Evolutionary conservation across 2,113 vertebrate genomes (phyloP).

Genomic region (Nyctereutes procyonoides): DNA sequence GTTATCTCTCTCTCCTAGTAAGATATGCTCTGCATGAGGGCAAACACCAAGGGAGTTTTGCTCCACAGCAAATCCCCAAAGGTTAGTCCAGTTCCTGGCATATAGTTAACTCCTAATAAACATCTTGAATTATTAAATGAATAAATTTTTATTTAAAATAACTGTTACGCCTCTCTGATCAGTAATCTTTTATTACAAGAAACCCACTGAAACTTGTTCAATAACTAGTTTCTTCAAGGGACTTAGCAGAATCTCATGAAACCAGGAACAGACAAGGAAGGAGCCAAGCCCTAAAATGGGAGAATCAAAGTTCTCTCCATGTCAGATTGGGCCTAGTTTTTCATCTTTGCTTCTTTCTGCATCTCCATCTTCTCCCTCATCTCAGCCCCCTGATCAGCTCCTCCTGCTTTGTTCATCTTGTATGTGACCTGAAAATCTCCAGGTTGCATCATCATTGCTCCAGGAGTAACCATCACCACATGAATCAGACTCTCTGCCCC

Average conservation of each 20-base stretch:
- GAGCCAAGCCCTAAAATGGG: not conserved
- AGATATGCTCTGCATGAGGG: not conserved
- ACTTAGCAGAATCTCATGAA: not conserved
- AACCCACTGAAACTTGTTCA: not conserved
- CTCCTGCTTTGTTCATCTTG: not conserved
- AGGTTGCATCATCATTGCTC: not conserved
- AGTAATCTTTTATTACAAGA: not conserved
- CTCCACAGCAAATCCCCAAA: not conserved
- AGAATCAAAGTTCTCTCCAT: not conserved
- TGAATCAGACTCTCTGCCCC: not conserved
- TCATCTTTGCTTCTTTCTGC: not conserved
- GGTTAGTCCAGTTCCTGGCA: not conserved
- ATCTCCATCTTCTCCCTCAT: not conserved
- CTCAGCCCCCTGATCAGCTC: not conserved
- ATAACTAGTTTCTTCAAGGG: not conserved
- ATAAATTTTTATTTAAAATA: not conserved
- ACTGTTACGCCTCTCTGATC: not conserved
- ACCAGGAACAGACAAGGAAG: not conserved
- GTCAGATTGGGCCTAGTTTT: not conserved
- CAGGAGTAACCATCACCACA: not conserved
- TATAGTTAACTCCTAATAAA: not conserved
- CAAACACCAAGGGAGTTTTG: not conserved
- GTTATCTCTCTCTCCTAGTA: not conserved
- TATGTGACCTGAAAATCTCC: not conserved
- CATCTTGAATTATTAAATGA: conserved; percentile 6